phyloP scores from a whole-genome alignment of 2,113 vertebrate species.

The Nyctibius bracteatus region DNA sequence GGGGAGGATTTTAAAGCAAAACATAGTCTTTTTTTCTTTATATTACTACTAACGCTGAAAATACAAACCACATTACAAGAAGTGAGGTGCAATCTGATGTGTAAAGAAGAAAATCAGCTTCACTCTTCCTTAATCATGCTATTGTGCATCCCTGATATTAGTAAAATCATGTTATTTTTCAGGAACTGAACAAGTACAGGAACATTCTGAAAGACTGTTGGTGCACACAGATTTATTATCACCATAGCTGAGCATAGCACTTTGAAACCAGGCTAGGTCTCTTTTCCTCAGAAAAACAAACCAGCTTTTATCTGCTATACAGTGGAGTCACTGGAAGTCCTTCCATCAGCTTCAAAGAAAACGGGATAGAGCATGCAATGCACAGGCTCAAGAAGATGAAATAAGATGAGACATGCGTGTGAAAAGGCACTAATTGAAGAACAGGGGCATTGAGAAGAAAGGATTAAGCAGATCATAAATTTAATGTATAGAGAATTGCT shows the following conservation, averaged over 20 bases:
- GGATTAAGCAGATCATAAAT: slow-evolving; percentile 16
- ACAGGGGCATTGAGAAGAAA: not conserved
- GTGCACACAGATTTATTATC: not conserved
- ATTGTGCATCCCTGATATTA: not conserved
- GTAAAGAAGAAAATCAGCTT: not conserved
- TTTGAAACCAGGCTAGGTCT: not conserved
- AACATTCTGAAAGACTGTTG: not conserved
- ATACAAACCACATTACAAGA: not conserved
- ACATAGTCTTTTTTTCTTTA: not conserved
- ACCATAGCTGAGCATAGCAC: not conserved
- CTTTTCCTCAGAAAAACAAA: not conserved
- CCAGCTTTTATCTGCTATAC: not conserved
- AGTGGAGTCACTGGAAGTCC: not conserved
- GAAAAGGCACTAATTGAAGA: slow-evolving; percentile 29
- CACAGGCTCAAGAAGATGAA: not conserved
- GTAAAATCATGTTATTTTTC: not conserved
- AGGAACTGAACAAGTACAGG: not conserved
- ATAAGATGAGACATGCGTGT: not conserved
- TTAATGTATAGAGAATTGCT: not conserved
- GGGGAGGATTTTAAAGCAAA: not conserved
- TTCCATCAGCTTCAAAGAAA: not conserved
- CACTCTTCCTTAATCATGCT: not conserved
- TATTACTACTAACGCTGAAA: not conserved
- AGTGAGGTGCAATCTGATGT: not conserved
- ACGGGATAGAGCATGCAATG: not conserved